A percentile compares a stretch with the other conserved stretches of the same genome.
phyloP scores from a whole-genome alignment of 2,888 invertebrate genomes.

The Galerucella nymphaeae region DNA sequence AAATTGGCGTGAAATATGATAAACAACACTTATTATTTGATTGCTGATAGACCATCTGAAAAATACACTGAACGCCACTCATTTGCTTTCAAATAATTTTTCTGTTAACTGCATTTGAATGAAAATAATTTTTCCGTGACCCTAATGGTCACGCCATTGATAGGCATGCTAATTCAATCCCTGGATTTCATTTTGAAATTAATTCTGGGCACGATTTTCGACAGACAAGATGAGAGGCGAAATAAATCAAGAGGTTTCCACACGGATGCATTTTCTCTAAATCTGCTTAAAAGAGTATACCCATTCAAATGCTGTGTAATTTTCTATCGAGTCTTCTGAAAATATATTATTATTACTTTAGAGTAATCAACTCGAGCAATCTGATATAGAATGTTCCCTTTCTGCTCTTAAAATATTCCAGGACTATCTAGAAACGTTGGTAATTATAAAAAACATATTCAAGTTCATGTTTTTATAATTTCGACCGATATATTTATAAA shows the following conservation, averaged over 20 bases:
- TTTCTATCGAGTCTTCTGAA: not conserved
- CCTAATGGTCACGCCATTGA: not conserved
- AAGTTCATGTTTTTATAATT: no score
- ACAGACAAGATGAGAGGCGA: constrained; percentile 6
- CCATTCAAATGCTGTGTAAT: constrained; percentile 13
- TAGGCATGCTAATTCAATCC: constrained; percentile 23
- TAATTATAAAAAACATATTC: no score
- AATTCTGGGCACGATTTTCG: constrained; percentile 20
- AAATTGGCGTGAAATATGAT: constrained; percentile 19
- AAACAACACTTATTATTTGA: constrained; percentile 6
- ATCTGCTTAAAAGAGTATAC: constrained; percentile 17
- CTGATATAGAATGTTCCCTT: no score
- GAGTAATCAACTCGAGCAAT: not conserved
- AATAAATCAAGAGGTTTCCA: constrained; percentile 22
- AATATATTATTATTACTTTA: not conserved
- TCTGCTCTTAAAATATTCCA: no score
- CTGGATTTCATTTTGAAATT: constrained; percentile 28
- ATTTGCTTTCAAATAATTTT: no score
- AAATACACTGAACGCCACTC: not conserved
- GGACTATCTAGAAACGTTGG: no score
- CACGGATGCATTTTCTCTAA: constrained; percentile 18
- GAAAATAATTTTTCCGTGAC: no score
- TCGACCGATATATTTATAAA: no score
- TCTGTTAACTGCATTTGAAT: no score
- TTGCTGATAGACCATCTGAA: not conserved